A percentile compares a stretch with the other conserved stretches of the same genome.
Evolutionary conservation across 2,113 vertebrate species (phyloP).

Genomic region (Arenaria interpres): DNA sequence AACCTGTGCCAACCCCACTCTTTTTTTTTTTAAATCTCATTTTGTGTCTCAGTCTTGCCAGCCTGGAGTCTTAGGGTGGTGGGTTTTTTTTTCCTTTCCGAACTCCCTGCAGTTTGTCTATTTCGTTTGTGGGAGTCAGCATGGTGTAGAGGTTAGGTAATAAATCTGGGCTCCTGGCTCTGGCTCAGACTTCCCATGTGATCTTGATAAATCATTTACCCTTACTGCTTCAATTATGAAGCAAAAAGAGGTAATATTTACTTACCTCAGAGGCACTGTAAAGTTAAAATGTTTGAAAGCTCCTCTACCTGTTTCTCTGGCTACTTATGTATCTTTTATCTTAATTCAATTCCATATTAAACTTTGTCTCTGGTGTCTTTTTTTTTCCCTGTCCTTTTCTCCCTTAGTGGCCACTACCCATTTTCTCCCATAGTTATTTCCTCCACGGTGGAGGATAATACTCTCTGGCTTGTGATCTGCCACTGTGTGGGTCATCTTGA

Average conservation of each 20-base stretch:
- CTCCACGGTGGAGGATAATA: not conserved
- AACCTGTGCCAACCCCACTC: not conserved
- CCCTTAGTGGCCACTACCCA: not conserved
- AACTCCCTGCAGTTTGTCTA: not conserved
- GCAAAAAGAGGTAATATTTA: constrained; percentile 36
- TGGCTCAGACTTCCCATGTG: not conserved
- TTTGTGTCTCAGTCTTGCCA: not conserved
- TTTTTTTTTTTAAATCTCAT: not conserved
- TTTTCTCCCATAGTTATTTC: not conserved
- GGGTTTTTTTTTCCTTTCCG: not conserved
- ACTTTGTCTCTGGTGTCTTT: not conserved
- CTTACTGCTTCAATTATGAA: constrained; percentile 49
- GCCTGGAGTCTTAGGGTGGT: not conserved
- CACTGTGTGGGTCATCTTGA: not conserved
- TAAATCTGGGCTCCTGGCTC: constrained; percentile 40
- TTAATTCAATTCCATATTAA: not conserved
- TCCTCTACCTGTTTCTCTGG: not conserved
- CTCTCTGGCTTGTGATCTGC: not conserved
- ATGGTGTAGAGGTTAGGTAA: not conserved
- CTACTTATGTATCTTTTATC: not conserved
- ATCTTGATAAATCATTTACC: constrained; percentile 52
- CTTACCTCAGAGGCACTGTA: not conserved
- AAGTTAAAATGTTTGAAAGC: not conserved
- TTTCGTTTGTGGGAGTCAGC: not conserved
- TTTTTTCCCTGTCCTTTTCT: not conserved